phyloP scores from a whole-genome alignment of 53 echinoderm and acorn worm species.

The Temnopleurus reevesii region DNA sequence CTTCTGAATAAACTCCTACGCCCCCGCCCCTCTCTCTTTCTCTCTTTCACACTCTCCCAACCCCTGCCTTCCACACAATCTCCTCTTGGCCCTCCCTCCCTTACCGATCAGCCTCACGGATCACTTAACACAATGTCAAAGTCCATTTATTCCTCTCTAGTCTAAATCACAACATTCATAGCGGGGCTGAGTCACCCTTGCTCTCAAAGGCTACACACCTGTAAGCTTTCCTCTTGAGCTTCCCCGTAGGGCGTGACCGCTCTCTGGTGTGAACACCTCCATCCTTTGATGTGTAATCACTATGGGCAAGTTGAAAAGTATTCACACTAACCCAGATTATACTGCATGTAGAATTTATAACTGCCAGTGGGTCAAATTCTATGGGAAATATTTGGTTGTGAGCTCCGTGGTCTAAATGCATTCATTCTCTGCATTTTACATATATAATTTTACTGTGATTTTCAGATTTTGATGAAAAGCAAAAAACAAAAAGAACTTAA shows the following conservation, averaged over 20 bases:
- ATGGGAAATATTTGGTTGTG: too few species aligned
- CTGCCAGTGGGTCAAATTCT: too few species aligned
- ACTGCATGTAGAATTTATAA: too few species aligned
- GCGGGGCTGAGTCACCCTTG: neutral
- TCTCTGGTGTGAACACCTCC: neutral
- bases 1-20: too few species aligned
- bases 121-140: neutral
- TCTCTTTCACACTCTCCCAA: neutral
- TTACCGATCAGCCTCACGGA: neutral
- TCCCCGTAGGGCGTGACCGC: neutral
- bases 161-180: neutral
- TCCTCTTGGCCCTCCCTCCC: neutral
- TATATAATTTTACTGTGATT: too few species aligned
- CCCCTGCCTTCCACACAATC: too few species aligned
- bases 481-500: too few species aligned
- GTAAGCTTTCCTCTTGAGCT: neutral
- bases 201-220: neutral
- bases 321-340: too few species aligned
- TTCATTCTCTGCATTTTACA: too few species aligned
- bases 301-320: neutral
- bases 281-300: neutral
- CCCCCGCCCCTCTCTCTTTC: neutral
- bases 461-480: too few species aligned
- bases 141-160: constrained; percentile 10
- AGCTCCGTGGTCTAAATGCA: too few species aligned